Percentiles rank a stretch among this genome's conserved stretches.
phyloP scores from a whole-genome alignment of 2,888 invertebrate species.

The Tipula vernalis region DNA sequence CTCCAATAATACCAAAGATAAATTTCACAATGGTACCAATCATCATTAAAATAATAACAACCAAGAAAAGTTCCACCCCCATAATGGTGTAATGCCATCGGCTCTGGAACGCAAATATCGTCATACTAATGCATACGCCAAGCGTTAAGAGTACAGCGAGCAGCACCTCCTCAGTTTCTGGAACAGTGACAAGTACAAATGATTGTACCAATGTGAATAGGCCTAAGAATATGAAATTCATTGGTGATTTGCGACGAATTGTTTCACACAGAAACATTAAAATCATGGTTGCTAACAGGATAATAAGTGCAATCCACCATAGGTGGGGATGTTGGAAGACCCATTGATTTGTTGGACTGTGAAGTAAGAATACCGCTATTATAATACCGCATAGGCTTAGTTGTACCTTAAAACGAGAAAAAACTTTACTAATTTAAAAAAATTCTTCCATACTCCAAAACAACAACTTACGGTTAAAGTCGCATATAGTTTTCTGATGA shows the following conservation, averaged over 20 bases:
- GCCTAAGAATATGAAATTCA: constrained; percentile 76
- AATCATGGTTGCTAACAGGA: constrained; percentile 64
- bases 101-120: constrained; percentile 88
- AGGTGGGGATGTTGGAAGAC: constrained; percentile 43
- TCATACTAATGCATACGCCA: constrained; percentile 70
- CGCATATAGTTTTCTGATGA: constrained; percentile 34
- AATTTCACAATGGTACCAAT: constrained; percentile 68
- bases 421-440: constrained; percentile 16
- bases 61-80: constrained; percentile 65
- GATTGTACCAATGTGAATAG: constrained; percentile 75
- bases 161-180: constrained; percentile 53
- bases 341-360: constrained; percentile 47
- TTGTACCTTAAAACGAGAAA: constrained; percentile 48
- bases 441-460: constrained; percentile 11
- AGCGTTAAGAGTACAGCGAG: constrained; percentile 86
- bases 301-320: constrained; percentile 52
- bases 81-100: constrained; percentile 73
- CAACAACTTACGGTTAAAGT: constrained; percentile 30
- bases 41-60: constrained; percentile 57
- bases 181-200: constrained; percentile 65
- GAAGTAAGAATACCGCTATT: constrained; percentile 63
- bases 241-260: constrained; percentile 70
- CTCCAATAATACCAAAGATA: constrained; percentile 54
- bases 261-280: constrained; percentile 75
- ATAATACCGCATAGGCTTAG: constrained; percentile 64